Conservation (phyloP, 2,797 vertebrate genomes). For the Apogon talboti region DNA sequence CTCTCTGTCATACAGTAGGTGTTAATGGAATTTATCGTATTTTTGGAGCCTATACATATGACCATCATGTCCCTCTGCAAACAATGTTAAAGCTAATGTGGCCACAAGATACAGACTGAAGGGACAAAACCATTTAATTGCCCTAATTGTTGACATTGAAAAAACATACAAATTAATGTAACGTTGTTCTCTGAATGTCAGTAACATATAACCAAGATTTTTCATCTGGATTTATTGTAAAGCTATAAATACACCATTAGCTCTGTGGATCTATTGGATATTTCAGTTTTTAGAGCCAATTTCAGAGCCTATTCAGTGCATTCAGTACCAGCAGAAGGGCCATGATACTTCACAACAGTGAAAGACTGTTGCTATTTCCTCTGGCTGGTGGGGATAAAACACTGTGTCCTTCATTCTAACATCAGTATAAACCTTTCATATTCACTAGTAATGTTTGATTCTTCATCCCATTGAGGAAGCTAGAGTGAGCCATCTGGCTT, state of each 20-base stretch:
- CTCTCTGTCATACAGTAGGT: too few relatives aligned
- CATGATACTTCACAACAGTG: constrained; percentile 41
- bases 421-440: constrained; percentile 36
- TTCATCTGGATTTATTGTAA: too few relatives aligned
- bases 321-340: constrained; percentile 49
- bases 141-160: too few relatives aligned
- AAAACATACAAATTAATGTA: too few relatives aligned
- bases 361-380: constrained; percentile 39
- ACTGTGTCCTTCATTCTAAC: constrained; percentile 49
- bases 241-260: constrained; percentile 27
- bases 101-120: too few relatives aligned
- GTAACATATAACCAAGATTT: too few relatives aligned
- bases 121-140: too few relatives aligned
- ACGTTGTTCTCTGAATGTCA: too few relatives aligned
- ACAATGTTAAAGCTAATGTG: too few relatives aligned
- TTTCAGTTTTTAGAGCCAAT: constrained; percentile 42
- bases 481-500: constrained; percentile 60
- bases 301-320: constrained; percentile 55
- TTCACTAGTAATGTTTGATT: constrained; percentile 42
- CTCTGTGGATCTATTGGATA: constrained; percentile 41
- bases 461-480: constrained; percentile 51
- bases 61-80: too few relatives aligned
- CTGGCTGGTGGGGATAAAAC: constrained; percentile 16
- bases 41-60: too few relatives aligned
- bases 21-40: too few relatives aligned